Evolutionary conservation across 1,140 invertebrate species (phyloP).

Genomic region (Pseudomyrmex gracilis): DNA sequence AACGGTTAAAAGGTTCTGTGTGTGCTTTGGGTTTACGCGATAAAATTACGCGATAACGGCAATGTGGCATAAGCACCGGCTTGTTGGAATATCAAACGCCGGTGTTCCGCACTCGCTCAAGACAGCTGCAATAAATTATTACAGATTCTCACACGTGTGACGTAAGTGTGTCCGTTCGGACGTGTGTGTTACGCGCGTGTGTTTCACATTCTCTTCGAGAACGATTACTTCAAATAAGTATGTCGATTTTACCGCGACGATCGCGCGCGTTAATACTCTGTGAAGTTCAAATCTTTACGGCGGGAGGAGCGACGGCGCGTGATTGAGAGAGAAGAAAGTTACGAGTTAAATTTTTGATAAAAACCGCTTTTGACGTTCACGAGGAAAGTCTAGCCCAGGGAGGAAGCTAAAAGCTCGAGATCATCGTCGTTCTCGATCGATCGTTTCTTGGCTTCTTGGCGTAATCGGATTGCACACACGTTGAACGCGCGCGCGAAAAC

Average conservation of each 20-base stretch:
- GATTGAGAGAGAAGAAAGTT: not conserved
- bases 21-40: not conserved
- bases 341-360: conserved; percentile 38
- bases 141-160: not conserved
- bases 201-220: not conserved
- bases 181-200: not conserved
- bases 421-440: conserved; percentile 43
- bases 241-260: not conserved
- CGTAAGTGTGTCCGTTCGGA: not conserved
- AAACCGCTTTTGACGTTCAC: conserved; percentile 38
- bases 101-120: not conserved
- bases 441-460: conserved; percentile 12
- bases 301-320: not conserved
- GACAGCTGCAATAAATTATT: conserved; percentile 45
- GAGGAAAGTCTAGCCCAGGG: conserved; percentile 31
- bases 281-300: not conserved
- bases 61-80: conserved; percentile 17
- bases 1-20: conserved; percentile 25
- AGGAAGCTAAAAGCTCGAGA: conserved; percentile 20
- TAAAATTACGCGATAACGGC: conserved; percentile 43
- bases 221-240: conserved; percentile 13
- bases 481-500: not conserved
- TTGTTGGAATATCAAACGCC: conserved; percentile 43
- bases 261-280: conserved; percentile 4
- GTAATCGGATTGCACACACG: conserved; percentile 48